phyloP scores from a whole-genome alignment of 1,140 invertebrate genomes.

The Drosophila athabasca region DNA sequence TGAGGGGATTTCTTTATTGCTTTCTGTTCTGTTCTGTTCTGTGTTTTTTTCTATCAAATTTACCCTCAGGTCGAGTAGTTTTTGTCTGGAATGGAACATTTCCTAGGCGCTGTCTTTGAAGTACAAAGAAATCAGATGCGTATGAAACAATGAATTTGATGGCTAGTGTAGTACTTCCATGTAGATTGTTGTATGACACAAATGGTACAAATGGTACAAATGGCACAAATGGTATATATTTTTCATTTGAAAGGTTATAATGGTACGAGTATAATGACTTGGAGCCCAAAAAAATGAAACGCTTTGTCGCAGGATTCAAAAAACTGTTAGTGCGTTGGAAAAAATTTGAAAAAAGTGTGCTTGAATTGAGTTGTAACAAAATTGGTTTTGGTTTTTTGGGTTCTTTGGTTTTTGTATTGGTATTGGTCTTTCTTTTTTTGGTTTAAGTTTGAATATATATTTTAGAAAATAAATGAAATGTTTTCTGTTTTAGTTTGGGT shows the following conservation, averaged over 20 bases:
- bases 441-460: constrained; percentile 50
- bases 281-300: constrained; percentile 63
- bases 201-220: constrained; percentile 29
- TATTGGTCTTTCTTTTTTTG: constrained; percentile 35
- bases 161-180: constrained; percentile 20
- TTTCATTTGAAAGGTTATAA: constrained; percentile 23
- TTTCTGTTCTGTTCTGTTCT: not conserved
- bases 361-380: constrained; percentile 78
- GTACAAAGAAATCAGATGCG: constrained; percentile 34
- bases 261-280: constrained; percentile 46
- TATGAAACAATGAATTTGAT: constrained; percentile 53
- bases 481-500: constrained; percentile 67
- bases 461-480: constrained; percentile 55
- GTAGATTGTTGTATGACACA: constrained; percentile 28
- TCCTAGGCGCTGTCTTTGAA: constrained; percentile 17
- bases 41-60: not conserved
- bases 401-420: constrained; percentile 48
- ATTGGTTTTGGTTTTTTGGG: constrained; percentile 30
- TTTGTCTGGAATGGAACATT: not conserved
- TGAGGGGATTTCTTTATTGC: constrained; percentile 12
- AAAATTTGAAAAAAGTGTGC: constrained; percentile 79
- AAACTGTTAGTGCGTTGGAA: constrained; percentile 71
- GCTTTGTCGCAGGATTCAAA: constrained; percentile 64
- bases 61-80: constrained; percentile 14
- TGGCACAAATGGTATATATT: constrained; percentile 26